Evolutionary conservation across 2,113 vertebrate species (phyloP).

Genomic region (Callopanchax toddi): DNA sequence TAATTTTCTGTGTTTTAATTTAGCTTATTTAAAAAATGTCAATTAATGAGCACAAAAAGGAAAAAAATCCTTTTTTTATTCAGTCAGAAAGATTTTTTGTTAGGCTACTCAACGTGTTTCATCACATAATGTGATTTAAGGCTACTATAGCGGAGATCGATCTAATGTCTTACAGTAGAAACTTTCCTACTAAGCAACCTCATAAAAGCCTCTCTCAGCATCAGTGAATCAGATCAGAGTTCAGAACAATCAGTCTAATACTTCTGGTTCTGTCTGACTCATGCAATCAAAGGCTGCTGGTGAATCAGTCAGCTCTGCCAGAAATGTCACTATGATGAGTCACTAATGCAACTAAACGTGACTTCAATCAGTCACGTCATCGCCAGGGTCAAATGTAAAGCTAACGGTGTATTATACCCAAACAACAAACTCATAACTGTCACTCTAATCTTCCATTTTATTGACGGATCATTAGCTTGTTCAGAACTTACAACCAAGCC

Average conservation of each 20-base stretch:
- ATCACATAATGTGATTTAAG: too few species aligned
- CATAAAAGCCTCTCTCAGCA: slow-evolving; percentile 5
- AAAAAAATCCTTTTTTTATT: too few species aligned
- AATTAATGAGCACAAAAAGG: too few species aligned
- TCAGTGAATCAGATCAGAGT: slow-evolving; percentile 4
- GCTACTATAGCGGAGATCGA: neutral
- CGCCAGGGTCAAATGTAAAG: neutral
- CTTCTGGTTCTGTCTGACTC: slow-evolving; percentile 11
- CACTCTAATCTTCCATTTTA: too few species aligned
- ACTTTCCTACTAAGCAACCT: neutral
- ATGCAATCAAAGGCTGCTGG: neutral
- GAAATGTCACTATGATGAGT: slow-evolving; percentile 49
- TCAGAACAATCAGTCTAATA: neutral
- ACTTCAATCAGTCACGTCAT: neutral
- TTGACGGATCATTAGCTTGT: too few species aligned
- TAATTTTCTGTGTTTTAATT: neutral
- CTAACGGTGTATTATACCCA: too few species aligned
- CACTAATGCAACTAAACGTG: slow-evolving; percentile 10
- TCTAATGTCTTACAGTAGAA: neutral
- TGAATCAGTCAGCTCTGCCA: slow-evolving; percentile 37
- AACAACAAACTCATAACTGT: too few species aligned
- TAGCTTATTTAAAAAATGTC: too few species aligned
- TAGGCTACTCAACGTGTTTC: too few species aligned
- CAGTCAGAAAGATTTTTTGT: neutral
- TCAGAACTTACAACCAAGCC: too few species aligned